These are phyloP conservation scores for Zeugodacus cucurbitae DNA, from an alignment of 1,140 invertebrate species.

Conservation along the genomic window DNA sequence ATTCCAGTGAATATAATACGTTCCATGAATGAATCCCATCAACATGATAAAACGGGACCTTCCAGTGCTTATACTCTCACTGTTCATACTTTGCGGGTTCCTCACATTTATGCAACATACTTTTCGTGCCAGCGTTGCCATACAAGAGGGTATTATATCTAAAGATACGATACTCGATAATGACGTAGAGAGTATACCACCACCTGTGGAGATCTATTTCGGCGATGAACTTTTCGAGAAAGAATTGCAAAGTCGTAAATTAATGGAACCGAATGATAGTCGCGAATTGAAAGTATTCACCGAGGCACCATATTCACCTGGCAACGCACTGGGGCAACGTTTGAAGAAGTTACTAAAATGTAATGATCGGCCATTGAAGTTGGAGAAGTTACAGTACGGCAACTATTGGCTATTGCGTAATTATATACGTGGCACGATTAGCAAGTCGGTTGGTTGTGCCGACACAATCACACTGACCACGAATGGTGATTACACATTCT, in stretches of 20 bases:
- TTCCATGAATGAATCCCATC: too few species aligned
- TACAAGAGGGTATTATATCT: not conserved
- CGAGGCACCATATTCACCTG: slow-evolving; percentile 12
- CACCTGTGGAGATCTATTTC: not conserved
- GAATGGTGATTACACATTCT: slow-evolving; percentile 88
- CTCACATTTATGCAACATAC: not conserved
- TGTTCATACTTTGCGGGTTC: not conserved
- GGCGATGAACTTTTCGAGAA: slow-evolving; percentile 21
- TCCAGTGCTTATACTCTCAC: not conserved
- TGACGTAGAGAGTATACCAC: too few species aligned
- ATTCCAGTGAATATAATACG: too few species aligned
- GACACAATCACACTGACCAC: slow-evolving; percentile 91
- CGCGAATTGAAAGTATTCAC: not conserved
- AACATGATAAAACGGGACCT: not conserved
- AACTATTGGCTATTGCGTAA: slow-evolving; percentile 90
- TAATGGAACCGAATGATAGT: not conserved
- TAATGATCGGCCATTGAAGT: slow-evolving; percentile 71
- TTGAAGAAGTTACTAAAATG: slow-evolving; percentile 68
- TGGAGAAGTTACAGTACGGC: slow-evolving; percentile 77
- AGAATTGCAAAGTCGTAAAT: not conserved
- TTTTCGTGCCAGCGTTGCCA: not conserved
- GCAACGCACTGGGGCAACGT: slow-evolving; percentile 36
- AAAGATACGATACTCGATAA: not conserved
- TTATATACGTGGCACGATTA: slow-evolving; percentile 73
- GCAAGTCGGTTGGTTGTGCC: slow-evolving; percentile 72